Conservation (phyloP, 2,113 vertebrate species). For the Neoarius graeffei region DNA sequence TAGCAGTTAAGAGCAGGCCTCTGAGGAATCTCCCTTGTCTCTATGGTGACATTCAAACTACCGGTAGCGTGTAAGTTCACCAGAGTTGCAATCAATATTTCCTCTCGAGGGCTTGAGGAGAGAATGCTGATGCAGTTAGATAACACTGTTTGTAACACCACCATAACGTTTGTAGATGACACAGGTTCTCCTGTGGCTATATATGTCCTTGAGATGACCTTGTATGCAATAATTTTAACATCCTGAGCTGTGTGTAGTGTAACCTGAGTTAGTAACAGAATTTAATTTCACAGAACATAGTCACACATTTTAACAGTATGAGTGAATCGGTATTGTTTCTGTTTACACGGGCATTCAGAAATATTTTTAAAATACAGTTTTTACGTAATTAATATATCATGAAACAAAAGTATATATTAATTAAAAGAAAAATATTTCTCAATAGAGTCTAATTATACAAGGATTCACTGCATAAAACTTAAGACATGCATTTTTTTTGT, state of each 20-base stretch:
- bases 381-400: no score
- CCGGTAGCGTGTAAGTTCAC: constrained; percentile 46
- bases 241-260: neutral
- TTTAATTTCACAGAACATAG: neutral
- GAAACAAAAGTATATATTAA: neutral
- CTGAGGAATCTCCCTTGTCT: constrained; percentile 42
- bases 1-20: neutral
- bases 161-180: constrained; percentile 1
- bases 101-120: constrained; percentile 33
- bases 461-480: neutral
- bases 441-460: neutral
- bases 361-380: neutral
- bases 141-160: constrained; percentile 28
- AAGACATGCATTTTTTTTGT: neutral
- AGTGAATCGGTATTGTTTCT: neutral
- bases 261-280: neutral
- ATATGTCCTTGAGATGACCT: constrained; percentile 7
- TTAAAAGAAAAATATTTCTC: neutral
- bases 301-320: neutral
- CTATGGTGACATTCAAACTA: constrained; percentile 48
- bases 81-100: constrained; percentile 49
- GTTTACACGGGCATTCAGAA: neutral
- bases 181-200: neutral
- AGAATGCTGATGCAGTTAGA: constrained; percentile 32
- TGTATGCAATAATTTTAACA: neutral